A percentile compares a stretch with the other conserved stretches of the same genome.
Conservation (phyloP, 2,797 vertebrate species). For the Leuciscus waleckii region DNA sequence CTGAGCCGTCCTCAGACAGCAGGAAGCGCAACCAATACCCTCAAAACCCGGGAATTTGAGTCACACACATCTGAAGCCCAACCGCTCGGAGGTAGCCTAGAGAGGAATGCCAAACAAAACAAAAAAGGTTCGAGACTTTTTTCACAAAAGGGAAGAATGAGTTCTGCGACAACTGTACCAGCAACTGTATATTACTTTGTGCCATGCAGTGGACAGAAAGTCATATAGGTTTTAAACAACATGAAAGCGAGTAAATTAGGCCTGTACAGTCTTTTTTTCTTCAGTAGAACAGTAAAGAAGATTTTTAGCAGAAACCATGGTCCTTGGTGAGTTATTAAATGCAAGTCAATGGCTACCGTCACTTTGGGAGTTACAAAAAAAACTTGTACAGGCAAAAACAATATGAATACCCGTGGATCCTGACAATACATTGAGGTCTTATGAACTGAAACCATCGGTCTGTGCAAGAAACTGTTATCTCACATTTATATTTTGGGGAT, state of each 20-base stretch:
- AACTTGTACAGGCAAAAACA: neutral
- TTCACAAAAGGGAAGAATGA: neutral
- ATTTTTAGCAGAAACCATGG: neutral
- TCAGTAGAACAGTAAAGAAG: neutral
- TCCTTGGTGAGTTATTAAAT: neutral
- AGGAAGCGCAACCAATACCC: slow-evolving; percentile 32
- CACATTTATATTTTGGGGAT: too few species aligned
- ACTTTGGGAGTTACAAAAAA: too few species aligned
- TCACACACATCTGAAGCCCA: slow-evolving; percentile 19
- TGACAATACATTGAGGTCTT: too few species aligned
- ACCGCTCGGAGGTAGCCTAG: slow-evolving; percentile 2
- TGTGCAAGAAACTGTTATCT: neutral
- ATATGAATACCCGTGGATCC: neutral
- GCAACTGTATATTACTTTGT: neutral
- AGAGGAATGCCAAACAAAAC: neutral
- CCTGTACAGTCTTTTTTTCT: neutral
- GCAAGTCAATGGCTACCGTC: too few species aligned
- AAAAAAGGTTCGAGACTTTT: neutral
- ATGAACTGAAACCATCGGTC: too few species aligned
- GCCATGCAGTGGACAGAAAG: neutral
- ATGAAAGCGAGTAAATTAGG: neutral
- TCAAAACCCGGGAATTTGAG: slow-evolving; percentile 21
- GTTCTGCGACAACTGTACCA: neutral
- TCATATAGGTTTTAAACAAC: neutral
- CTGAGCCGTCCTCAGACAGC: slow-evolving; percentile 27